Evolutionary conservation across 2,888 invertebrate genomes (phyloP).

Genomic region (Torymus auratus): DNA sequence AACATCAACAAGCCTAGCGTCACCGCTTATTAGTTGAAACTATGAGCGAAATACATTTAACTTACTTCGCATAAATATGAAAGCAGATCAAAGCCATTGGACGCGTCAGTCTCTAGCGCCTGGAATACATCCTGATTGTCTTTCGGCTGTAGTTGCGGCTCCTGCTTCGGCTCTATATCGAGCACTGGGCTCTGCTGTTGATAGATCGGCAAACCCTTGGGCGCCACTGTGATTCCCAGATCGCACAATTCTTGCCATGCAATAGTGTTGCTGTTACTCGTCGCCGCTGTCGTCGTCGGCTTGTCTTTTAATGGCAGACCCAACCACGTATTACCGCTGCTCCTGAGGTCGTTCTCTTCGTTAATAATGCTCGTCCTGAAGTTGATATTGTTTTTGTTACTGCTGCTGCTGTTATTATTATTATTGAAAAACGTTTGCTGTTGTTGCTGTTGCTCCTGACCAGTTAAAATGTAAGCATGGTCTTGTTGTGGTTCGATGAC

Average conservation of each 20-base stretch:
- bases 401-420: slow-evolving; percentile 29
- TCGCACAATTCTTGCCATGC: slow-evolving; percentile 59
- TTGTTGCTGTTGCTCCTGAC: slow-evolving; percentile 19
- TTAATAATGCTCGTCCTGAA: slow-evolving; percentile 30
- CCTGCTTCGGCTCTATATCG: neutral
- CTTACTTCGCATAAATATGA: slow-evolving; percentile 75
- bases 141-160: slow-evolving; percentile 8
- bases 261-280: slow-evolving; percentile 44
- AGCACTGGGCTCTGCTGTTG: slow-evolving; percentile 4
- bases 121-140: slow-evolving; percentile 64
- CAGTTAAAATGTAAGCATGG: slow-evolving; percentile 38
- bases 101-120: slow-evolving; percentile 65
- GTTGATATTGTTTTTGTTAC: slow-evolving; percentile 33
- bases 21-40: no score
- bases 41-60: no score
- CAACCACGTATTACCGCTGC: slow-evolving; percentile 53
- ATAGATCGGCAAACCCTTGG: slow-evolving; percentile 35
- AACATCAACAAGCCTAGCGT: no score
- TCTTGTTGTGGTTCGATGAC: slow-evolving; percentile 33
- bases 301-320: slow-evolving; percentile 33
- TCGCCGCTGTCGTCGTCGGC: neutral
- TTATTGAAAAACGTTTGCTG: slow-evolving; percentile 47
- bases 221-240: slow-evolving; percentile 57
- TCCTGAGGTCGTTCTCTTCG: slow-evolving; percentile 29
- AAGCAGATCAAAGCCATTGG: slow-evolving; percentile 72